Evolutionary conservation across 2,888 invertebrate species (phyloP).

Genomic region (Andrena flavipes): DNA sequence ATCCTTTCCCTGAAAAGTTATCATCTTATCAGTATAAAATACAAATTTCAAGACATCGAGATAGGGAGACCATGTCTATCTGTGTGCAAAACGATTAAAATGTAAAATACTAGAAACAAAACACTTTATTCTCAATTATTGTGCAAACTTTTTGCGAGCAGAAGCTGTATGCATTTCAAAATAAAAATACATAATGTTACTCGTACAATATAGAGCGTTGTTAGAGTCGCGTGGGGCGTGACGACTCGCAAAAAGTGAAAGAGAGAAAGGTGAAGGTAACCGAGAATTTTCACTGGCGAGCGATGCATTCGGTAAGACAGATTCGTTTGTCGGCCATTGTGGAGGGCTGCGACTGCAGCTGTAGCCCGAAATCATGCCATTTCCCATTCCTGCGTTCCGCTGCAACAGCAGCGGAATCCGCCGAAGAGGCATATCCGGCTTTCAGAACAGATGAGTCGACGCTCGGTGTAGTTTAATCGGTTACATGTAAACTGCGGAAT

Average conservation of each 20-base stretch:
- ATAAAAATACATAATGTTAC: neutral
- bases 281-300: slow-evolving; percentile 2
- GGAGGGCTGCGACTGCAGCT: slow-evolving; percentile 27
- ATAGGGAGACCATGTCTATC: neutral
- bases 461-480: slow-evolving; percentile 56
- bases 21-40: neutral
- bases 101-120: too few species aligned
- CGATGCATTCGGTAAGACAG: slow-evolving; percentile 34
- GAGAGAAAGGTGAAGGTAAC: neutral
- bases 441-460: slow-evolving; percentile 52
- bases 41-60: neutral
- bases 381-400: slow-evolving; percentile 36
- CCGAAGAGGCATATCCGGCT: slow-evolving; percentile 55
- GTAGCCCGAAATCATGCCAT: slow-evolving; percentile 30
- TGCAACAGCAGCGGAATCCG: slow-evolving; percentile 43
- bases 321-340: slow-evolving; percentile 60
- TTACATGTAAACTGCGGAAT: slow-evolving; percentile 58
- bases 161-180: neutral
- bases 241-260: neutral
- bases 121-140: too few species aligned
- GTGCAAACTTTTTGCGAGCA: neutral
- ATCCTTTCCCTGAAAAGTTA: neutral
- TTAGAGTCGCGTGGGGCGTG: neutral
- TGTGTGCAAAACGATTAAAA: neutral
- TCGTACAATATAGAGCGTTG: too few species aligned